Evolutionary conservation across 2,888 invertebrate genomes (phyloP), one percentile per base, ranked within the genome.

Genomic region (Thera obeliscata): DNA sequence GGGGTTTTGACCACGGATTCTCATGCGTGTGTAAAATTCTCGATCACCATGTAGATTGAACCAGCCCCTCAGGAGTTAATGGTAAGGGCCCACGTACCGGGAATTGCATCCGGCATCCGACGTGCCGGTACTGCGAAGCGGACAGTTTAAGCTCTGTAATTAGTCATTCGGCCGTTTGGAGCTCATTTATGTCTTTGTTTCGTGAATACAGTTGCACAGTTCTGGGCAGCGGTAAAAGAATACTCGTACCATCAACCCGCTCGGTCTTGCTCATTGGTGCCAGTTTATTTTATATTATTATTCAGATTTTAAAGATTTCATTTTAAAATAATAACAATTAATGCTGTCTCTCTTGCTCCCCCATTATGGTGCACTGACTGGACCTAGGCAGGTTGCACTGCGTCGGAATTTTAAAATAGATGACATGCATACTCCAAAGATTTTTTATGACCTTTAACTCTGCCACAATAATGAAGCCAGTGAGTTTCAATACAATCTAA

Each of bases 51-150:
- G 57, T 52, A 69, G 70, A 69, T 64, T 46, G 11, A 9, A 58
- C 55, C 64, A 68, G 64, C 54, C 66, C 70, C 69, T 50, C 63
- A 66, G 59, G 61, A 66, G 69, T 67, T 59, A 56, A 67, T 69
- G 63, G 72, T 70, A 67, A 66, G 69, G 61, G 66, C 61, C 61
- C 48, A 59, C 63, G 59, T 74, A 81, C 80, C 71, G 74, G 76
- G 79, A 82, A 81, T 70, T 70, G 79, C 82, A 81, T 85, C 84
- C 82, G 81, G 82, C 71, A 72, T 75, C 74, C 76, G 76, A 68
- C 67, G 71, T 68, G 66, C 71, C 69, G 64, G 67, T 74, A 74
- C 77, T 69, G 65, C 69, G 73, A 74, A 74, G 71, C 70, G 69
- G 71, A 74, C 76, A 74, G 73, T 78, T 78, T 72, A 64, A 77